These are phyloP conservation scores for Anthonomus grandis DNA, from an alignment of 1,140 invertebrate genomes.

Conservation along the genomic window DNA sequence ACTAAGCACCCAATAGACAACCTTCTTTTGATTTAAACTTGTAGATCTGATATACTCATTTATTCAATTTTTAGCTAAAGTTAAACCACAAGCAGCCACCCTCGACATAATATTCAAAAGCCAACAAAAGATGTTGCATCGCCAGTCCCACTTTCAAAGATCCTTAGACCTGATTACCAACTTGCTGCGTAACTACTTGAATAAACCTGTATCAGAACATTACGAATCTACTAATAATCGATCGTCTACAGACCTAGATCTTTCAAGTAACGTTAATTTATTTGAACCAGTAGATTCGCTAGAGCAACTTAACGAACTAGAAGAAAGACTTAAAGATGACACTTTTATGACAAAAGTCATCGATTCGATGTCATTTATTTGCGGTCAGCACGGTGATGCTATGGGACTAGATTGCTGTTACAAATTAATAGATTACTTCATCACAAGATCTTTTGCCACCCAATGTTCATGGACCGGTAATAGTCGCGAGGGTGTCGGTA, in stretches of 20 bases:
- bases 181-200: slow-evolving; percentile 2
- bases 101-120: background rate
- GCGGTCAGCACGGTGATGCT: background rate
- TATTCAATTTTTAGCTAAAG: background rate
- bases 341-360: slow-evolving; percentile 1
- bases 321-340: slow-evolving; percentile 10
- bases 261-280: background rate
- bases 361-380: slow-evolving; percentile 8
- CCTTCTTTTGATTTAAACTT: no score
- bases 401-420: slow-evolving; percentile 9
- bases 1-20: no score
- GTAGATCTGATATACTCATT: no score
- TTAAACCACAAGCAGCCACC: background rate
- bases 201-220: background rate
- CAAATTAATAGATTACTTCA: slow-evolving; percentile 12
- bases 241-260: background rate
- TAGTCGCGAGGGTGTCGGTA: slow-evolving; percentile 2
- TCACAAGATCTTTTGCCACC: slow-evolving; percentile 5
- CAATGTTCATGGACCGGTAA: slow-evolving; percentile 16
- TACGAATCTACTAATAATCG: no score
- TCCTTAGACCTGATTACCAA: slow-evolving; percentile 1
- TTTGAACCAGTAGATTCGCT: slow-evolving; percentile 5
- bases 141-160: background rate
- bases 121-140: slow-evolving; percentile 2
- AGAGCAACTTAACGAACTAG: slow-evolving; percentile 1